These are phyloP conservation scores for Apostichopus californicus DNA, from an alignment of 35 echinoderm and acorn worm genomes.

Conservation along the genomic window DNA sequence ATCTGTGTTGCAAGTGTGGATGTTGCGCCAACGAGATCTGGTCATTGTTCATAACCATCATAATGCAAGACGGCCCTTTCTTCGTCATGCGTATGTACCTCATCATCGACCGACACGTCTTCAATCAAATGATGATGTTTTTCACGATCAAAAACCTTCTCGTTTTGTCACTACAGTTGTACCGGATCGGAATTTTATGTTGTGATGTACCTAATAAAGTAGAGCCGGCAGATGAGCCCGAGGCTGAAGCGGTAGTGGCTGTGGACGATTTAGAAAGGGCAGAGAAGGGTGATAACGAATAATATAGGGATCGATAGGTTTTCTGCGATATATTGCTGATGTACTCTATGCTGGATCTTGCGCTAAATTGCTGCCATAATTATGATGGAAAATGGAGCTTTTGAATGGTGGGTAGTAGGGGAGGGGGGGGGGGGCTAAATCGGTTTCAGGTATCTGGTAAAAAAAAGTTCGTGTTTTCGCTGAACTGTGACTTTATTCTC, in stretches of 20 bases:
- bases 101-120: constrained; percentile 58
- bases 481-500: no score
- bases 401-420: no score
- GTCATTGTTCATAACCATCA: constrained; percentile 66
- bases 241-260: background rate
- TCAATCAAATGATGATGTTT: constrained; percentile 94
- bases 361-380: background rate
- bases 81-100: constrained; percentile 85
- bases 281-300: background rate
- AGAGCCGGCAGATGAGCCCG: background rate
- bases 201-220: constrained; percentile 30
- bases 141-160: constrained; percentile 89
- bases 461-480: no score
- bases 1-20: constrained; percentile 54
- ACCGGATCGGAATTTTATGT: constrained; percentile 69
- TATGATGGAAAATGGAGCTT: background rate
- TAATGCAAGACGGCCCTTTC: constrained; percentile 91
- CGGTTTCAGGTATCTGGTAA: no score
- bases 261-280: background rate
- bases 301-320: background rate
- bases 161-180: constrained; percentile 73
- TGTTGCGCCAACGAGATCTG: constrained; percentile 81
- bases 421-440: no score
- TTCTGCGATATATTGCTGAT: background rate
- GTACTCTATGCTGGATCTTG: background rate